phyloP scores from a whole-genome alignment of 2,888 invertebrate species.

The Melolontha melolontha region DNA sequence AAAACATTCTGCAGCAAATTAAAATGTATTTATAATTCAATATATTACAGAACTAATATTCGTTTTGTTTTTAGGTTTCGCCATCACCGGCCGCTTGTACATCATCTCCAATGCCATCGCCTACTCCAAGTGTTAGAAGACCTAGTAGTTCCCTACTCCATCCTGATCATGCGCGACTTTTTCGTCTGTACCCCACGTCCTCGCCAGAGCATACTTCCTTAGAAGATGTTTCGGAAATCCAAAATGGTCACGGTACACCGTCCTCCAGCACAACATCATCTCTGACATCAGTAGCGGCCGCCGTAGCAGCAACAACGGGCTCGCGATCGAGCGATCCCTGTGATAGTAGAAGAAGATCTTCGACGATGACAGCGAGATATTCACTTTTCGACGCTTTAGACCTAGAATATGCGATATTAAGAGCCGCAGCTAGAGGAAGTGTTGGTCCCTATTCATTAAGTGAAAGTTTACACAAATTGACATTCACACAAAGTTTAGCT shows the following conservation, averaged over 20 bases:
- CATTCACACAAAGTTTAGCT: constrained; percentile 79
- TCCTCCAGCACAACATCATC: constrained; percentile 70
- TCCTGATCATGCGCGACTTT: constrained; percentile 78
- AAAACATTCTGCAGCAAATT: too few species aligned
- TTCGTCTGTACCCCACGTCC: constrained; percentile 64
- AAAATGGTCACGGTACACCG: constrained; percentile 60
- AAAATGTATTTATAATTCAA: too few species aligned
- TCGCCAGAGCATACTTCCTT: constrained; percentile 65
- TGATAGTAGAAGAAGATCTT: constrained; percentile 69
- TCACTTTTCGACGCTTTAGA: constrained; percentile 79
- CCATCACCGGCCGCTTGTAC: constrained; percentile 66
- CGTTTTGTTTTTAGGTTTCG: constrained; percentile 65
- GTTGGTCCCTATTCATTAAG: constrained; percentile 79
- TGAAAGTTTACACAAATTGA: constrained; percentile 78
- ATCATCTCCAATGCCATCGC: constrained; percentile 58
- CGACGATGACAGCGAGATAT: constrained; percentile 73
- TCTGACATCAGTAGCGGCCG: constrained; percentile 69
- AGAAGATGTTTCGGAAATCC: constrained; percentile 65
- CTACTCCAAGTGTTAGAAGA: constrained; percentile 65
- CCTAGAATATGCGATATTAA: constrained; percentile 76
- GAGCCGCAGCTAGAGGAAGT: constrained; percentile 78
- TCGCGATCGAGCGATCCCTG: constrained; percentile 62
- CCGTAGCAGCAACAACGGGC: constrained; percentile 55
- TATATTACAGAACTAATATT: too few species aligned
- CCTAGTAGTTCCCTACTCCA: constrained; percentile 74